These are phyloP conservation scores for Anas georgica DNA, from an alignment of 2,797 vertebrate species.

Conservation along the genomic window DNA sequence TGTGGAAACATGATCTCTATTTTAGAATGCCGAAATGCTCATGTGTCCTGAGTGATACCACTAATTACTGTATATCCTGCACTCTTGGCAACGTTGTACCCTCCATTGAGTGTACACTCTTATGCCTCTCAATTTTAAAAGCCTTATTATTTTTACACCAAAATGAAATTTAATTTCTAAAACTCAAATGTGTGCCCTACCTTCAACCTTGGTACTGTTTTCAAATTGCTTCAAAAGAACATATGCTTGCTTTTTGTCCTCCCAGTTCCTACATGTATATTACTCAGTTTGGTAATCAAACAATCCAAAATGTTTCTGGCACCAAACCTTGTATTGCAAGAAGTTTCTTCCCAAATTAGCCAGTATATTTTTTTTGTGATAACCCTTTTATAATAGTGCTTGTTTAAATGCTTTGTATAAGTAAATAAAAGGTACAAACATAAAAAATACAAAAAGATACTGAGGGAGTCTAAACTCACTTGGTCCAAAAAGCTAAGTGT, in stretches of 20 bases:
- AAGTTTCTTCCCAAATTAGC: neutral
- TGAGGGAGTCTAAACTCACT: neutral
- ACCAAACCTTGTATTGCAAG: neutral
- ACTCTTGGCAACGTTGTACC: neutral
- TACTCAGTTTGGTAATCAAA: neutral
- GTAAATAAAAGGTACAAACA: neutral
- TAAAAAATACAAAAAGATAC: neutral
- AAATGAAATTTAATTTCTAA: slow-evolving; percentile 28
- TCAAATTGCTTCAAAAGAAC: neutral
- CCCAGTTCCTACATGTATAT: neutral
- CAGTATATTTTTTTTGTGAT: neutral
- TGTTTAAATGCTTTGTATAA: neutral
- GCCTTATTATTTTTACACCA: neutral
- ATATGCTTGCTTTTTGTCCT: neutral
- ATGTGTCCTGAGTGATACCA: neutral
- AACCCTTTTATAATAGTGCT: neutral
- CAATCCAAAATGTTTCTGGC: neutral
- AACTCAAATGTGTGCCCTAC: neutral
- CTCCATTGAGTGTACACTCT: neutral
- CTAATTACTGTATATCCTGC: neutral
- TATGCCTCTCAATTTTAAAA: slow-evolving; percentile 13
- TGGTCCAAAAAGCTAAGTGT: neutral
- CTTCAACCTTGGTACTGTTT: neutral
- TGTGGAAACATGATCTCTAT: neutral
- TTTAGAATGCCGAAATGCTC: slow-evolving; percentile 6